Evolutionary conservation across 2,888 invertebrate genomes (phyloP).

Genomic region (Himalopsyche japonica): DNA sequence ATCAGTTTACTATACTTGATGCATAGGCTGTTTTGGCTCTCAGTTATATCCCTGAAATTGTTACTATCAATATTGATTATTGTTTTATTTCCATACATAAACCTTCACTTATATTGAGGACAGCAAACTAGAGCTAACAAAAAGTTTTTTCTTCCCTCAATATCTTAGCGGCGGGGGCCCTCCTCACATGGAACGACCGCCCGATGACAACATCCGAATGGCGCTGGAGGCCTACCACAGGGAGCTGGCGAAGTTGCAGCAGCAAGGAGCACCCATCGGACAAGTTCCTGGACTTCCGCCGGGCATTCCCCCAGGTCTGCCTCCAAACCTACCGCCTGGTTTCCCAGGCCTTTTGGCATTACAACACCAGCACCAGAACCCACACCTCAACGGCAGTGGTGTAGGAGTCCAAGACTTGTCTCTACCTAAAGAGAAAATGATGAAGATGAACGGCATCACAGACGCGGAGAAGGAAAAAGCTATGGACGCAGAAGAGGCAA

Average conservation of each 20-base stretch:
- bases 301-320: slow-evolving; percentile 46
- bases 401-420: slow-evolving; percentile 78
- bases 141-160: slow-evolving; percentile 81
- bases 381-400: slow-evolving; percentile 66
- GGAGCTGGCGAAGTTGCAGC: slow-evolving; percentile 86
- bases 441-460: slow-evolving; percentile 67
- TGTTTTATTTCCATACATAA: slow-evolving; percentile 7
- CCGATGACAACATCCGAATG: slow-evolving; percentile 87
- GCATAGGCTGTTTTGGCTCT: too few relatives aligned
- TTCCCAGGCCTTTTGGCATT: slow-evolving; percentile 71
- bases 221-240: slow-evolving; percentile 91
- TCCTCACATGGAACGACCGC: slow-evolving; percentile 62
- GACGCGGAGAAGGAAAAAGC: slow-evolving; percentile 70
- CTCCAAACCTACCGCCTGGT: slow-evolving; percentile 58
- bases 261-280: slow-evolving; percentile 44
- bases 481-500: slow-evolving; percentile 68
- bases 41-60: too few relatives aligned
- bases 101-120: slow-evolving; percentile 34
- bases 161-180: slow-evolving; percentile 74
- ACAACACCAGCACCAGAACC: slow-evolving; percentile 63
- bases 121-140: slow-evolving; percentile 62
- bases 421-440: slow-evolving; percentile 74
- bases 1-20: too few relatives aligned
- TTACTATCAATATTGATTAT: too few relatives aligned
- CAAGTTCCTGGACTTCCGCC: slow-evolving; percentile 63